Conservation (phyloP, 2,888 invertebrate species). For the Escarpia spicata region DNA sequence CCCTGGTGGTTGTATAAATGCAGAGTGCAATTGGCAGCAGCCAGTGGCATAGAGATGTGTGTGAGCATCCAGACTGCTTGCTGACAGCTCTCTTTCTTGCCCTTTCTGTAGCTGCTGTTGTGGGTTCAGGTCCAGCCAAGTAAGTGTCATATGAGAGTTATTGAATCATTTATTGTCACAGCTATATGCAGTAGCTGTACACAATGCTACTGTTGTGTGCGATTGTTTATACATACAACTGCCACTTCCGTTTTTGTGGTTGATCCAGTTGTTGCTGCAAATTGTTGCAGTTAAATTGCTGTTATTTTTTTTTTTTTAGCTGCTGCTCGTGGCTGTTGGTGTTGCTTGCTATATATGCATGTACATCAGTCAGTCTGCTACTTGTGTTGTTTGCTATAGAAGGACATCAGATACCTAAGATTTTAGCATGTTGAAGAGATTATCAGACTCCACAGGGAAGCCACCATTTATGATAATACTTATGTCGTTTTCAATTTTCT, state of each 20-base stretch:
- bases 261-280: not conserved
- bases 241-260: not conserved
- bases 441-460: too few species aligned
- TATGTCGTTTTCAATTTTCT: too few species aligned
- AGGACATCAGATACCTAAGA: too few species aligned
- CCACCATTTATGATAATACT: too few species aligned
- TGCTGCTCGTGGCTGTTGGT: not conserved
- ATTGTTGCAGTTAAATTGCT: conserved; percentile 1
- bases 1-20: conserved; percentile 13
- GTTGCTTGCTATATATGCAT: not conserved
- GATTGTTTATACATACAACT: not conserved
- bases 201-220: not conserved
- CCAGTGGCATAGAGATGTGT: not conserved
- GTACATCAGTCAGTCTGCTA: too few species aligned
- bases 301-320: not conserved
- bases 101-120: not conserved
- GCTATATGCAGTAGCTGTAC: not conserved
- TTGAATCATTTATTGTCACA: not conserved
- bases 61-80: not conserved
- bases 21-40: not conserved
- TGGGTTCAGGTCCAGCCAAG: not conserved
- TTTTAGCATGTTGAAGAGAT: too few species aligned
- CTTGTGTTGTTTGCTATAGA: too few species aligned
- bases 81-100: not conserved
- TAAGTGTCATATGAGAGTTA: not conserved